phyloP scores from a whole-genome alignment of 2,888 invertebrate species.

The Lordiphosa fenestrarum region DNA sequence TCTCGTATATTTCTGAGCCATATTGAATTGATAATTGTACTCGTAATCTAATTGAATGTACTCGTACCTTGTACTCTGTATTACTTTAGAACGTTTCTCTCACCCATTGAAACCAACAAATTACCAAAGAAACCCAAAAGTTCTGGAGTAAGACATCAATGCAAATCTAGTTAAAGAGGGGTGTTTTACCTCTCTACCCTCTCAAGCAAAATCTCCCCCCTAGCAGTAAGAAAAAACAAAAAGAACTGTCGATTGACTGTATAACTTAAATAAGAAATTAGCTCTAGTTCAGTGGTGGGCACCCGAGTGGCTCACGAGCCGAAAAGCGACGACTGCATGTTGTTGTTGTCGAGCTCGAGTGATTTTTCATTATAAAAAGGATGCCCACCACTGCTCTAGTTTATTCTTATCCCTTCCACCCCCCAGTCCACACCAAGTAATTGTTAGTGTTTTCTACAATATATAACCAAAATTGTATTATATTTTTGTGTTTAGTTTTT shows the following conservation, averaged over 20 bases:
- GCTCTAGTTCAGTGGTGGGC: slow-evolving; percentile 14
- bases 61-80: slow-evolving; percentile 38
- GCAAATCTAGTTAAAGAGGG: slow-evolving; percentile 5
- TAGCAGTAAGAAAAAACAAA: slow-evolving; percentile 40
- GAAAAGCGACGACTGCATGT: too few relatives aligned
- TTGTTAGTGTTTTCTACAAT: slow-evolving; percentile 26
- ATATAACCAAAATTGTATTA: slow-evolving; percentile 18
- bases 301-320: too few relatives aligned
- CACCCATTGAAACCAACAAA: slow-evolving; percentile 38
- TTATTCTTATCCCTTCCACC: slow-evolving; percentile 23
- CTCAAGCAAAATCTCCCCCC: not conserved
- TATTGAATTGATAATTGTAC: slow-evolving; percentile 48
- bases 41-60: slow-evolving; percentile 50
- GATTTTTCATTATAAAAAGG: too few relatives aligned
- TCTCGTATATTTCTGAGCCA: slow-evolving; percentile 59
- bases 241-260: not conserved
- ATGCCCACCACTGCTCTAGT: not conserved
- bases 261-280: slow-evolving; percentile 16
- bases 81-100: slow-evolving; percentile 53
- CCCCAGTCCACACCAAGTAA: slow-evolving; percentile 18
- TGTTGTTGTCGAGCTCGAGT: too few relatives aligned
- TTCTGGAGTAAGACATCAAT: slow-evolving; percentile 16
- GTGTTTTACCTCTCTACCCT: not conserved
- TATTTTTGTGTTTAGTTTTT: slow-evolving; percentile 42
- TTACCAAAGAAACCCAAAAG: slow-evolving; percentile 5